Percentiles rank a stretch among this genome's conserved stretches.
phyloP scores from a whole-genome alignment of 2,888 invertebrate genomes.

The Cryptocheilus praepositus region DNA sequence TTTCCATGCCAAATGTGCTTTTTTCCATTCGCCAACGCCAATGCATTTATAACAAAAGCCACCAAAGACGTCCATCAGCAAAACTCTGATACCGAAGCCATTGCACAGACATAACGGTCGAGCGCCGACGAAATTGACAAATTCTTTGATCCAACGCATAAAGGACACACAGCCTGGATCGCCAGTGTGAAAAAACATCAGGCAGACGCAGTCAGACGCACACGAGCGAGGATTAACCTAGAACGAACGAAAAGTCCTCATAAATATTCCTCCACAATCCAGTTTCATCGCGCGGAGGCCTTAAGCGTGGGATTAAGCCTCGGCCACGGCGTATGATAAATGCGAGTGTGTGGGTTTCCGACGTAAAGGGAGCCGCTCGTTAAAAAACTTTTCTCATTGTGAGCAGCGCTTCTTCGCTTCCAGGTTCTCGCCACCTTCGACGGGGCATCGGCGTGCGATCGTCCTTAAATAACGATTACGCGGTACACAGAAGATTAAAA shows the following conservation, averaged over 20 bases:
- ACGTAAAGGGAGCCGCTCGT: conserved; percentile 48
- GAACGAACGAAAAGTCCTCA: conserved; percentile 21
- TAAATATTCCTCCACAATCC: conserved; percentile 29
- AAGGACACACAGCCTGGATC: neutral
- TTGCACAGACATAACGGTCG: no score
- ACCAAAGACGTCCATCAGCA: no score
- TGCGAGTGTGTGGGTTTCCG: conserved; percentile 29
- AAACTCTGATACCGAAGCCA: no score
- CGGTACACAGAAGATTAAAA: no score
- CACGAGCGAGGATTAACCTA: conserved; percentile 30
- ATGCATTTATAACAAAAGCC: no score
- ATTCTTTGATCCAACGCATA: no score
- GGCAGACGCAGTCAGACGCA: neutral
- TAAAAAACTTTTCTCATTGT: conserved; percentile 39
- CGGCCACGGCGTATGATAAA: conserved; percentile 43
- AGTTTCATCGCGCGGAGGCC: conserved; percentile 30
- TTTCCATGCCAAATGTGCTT: no score
- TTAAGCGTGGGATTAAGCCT: conserved; percentile 42
- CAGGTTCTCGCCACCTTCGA: conserved; percentile 13
- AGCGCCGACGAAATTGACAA: no score
- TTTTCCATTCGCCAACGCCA: no score
- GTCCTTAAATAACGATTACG: no score
- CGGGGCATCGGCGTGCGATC: no score
- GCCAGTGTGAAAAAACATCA: conserved; percentile 5
- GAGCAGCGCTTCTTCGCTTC: conserved; percentile 21